Conservation (phyloP, 2,888 invertebrate species). For the Cacoxenus indagator region DNA sequence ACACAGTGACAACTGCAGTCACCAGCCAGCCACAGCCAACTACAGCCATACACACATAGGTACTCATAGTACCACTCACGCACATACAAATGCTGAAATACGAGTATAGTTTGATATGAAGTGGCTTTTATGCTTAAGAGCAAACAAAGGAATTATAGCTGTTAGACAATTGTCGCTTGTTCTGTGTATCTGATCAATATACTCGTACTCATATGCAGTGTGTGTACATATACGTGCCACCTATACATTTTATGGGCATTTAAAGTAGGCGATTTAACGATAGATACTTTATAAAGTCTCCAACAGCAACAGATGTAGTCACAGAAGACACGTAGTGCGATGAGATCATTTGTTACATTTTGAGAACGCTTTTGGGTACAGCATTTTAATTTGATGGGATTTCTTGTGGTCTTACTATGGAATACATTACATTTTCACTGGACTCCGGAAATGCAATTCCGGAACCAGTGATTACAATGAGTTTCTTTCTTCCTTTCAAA, state of each 20-base stretch:
- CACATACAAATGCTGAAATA: background rate
- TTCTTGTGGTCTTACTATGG: too few species aligned
- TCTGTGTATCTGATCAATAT: background rate
- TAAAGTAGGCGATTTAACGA: background rate
- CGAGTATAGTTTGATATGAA: slow-evolving; percentile 50
- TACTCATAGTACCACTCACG: background rate
- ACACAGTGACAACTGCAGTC: background rate
- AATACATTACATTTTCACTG: too few species aligned
- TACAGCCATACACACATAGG: background rate
- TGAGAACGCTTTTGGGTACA: background rate
- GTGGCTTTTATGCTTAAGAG: slow-evolving; percentile 49
- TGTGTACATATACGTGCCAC: background rate
- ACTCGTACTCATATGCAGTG: background rate
- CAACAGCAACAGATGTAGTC: too few species aligned
- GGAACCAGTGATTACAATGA: too few species aligned
- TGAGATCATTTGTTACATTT: background rate
- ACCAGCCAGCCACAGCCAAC: background rate
- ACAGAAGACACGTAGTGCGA: background rate
- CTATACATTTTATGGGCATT: background rate
- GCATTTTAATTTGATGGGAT: background rate
- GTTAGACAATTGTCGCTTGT: slow-evolving; percentile 49
- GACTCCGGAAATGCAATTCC: too few species aligned
- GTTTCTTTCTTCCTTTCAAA: too few species aligned
- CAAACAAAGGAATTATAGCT: slow-evolving; percentile 51
- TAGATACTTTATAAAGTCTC: background rate